Percentiles rank a stretch among this genome's conserved stretches.
Conservation (phyloP, 2,888 invertebrate species). For the Ophion ellenae region DNA sequence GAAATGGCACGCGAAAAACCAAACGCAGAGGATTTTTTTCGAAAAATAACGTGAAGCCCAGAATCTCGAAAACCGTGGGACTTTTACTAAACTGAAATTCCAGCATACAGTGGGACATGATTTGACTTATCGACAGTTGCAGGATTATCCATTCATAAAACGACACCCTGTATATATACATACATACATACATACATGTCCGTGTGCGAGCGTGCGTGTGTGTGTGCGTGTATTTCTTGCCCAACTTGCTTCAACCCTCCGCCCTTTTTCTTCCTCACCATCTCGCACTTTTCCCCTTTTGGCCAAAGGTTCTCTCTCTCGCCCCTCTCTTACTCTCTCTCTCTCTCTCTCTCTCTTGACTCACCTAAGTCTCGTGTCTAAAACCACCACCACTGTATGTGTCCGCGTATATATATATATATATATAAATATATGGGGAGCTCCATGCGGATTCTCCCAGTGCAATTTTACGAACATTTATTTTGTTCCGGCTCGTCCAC, state of each 20-base stretch:
- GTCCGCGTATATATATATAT: constrained; percentile 19
- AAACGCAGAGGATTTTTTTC: no score
- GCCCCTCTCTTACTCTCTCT: neutral
- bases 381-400: constrained; percentile 31
- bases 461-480: neutral
- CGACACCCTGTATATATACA: no score
- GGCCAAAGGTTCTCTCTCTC: constrained; percentile 57
- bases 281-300: constrained; percentile 60
- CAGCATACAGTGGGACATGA: no score
- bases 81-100: no score
- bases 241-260: constrained; percentile 38
- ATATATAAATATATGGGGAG: constrained; percentile 6
- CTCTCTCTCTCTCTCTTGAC: constrained; percentile 51
- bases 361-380: constrained; percentile 53
- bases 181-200: no score
- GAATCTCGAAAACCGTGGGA: no score
- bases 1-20: no score
- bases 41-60: no score
- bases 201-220: no score
- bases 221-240: constrained; percentile 9
- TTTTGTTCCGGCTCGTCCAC: constrained; percentile 2
- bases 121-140: no score
- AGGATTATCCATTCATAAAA: no score
- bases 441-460: neutral
- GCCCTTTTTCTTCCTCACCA: constrained; percentile 47